Conservation (phyloP, 2,113 vertebrate species). For the Passerina amoena region DNA sequence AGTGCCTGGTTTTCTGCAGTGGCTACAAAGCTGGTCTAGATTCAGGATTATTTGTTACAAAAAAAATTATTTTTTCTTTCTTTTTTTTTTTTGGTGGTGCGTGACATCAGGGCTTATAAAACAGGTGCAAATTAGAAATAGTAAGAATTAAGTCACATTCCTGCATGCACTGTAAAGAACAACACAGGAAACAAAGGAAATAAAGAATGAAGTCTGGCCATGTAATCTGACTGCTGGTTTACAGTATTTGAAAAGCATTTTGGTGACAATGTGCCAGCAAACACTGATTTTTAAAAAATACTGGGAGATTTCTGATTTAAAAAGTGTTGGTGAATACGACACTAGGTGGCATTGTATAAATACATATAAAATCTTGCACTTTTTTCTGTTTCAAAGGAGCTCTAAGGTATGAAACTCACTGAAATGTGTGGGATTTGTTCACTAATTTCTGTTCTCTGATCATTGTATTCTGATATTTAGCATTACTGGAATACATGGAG, state of each 20-base stretch:
- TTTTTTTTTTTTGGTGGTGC: accelerated
- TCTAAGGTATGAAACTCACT: not conserved
- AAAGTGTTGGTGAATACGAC: not conserved
- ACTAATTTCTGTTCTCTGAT: not conserved
- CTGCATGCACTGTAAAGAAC: not conserved
- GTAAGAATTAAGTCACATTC: not conserved
- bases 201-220: not conserved
- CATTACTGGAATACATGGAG: not conserved
- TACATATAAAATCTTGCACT: not conserved
- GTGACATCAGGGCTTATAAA: not conserved
- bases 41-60: not conserved
- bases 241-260: not conserved
- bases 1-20: not conserved
- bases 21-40: not conserved
- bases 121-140: not conserved
- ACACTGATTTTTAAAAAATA: not conserved
- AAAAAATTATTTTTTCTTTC: not conserved
- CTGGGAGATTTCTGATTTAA: not conserved
- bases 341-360: conserved; percentile 64
- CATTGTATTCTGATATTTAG: not conserved
- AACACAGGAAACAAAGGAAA: not conserved
- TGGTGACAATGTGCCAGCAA: not conserved
- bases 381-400: not conserved
- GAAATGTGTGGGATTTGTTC: not conserved
- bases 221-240: not conserved